Base-by-base conservation (phyloP, 2,113 vertebrate genomes). In the Oryzias javanicus region DNA sequence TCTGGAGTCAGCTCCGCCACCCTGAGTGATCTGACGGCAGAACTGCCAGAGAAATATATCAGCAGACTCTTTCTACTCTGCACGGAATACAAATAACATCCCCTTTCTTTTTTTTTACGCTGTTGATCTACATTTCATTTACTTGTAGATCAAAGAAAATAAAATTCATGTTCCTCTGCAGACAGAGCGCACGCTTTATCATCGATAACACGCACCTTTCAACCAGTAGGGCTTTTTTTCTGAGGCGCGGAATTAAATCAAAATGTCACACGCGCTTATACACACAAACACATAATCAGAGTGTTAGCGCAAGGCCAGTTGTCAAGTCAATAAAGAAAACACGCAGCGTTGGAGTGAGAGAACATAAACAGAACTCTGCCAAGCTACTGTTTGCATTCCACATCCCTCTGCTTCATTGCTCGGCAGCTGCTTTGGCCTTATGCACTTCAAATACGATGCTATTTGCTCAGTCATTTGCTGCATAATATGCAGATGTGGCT, bases 311-410 rank as follows among this genome's bases (percentile, higher is more conserved):
- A 68, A 82, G 66, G 68, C 67, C 80, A 66, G 79, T 82, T 71
- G 72, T 81, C 47, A 79, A 86, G 86, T 86, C 75, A 86, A 82
- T 78, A 87, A 74, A 81, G 76, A 83, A 71, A 82, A 66, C 66
- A 68, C 74, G 16, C 56, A 22, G 17, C 61, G 60, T 16, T 69
- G 63, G 74, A 70, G 66, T 10, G 58, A 76, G 64, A 65, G 78
- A 82, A 70, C 78, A 70, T 80, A 85, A 82, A 86, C 80, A 80
- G 56, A 62, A 67, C 51, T 67, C 52, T 77, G 67, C 70, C 80
- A 76, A 78, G 83, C 84, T 85, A 73, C 85, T 82, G 84, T 89
- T 85, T 81, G 84, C 88, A 78, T 85, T 84, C 79, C 72, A 51
- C 72, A 27, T 75, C 61, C 58, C 81, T 61, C 5, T 5, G 61